Percentiles rank a stretch among this genome's conserved stretches.
Conservation (phyloP, 2,113 vertebrate species). For the Sturnus vulgaris region DNA sequence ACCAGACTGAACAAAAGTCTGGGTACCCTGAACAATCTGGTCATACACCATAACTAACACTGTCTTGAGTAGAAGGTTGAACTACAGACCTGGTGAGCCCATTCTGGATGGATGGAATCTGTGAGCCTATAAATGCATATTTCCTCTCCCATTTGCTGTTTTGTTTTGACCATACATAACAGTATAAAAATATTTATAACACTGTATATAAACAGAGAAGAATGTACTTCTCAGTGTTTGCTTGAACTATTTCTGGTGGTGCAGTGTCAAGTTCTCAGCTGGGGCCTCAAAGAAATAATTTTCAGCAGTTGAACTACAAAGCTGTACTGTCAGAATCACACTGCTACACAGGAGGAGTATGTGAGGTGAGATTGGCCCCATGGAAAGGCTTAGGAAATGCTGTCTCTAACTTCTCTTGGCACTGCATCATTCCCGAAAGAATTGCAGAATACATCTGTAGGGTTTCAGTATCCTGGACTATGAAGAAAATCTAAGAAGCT, state of each 20-base stretch:
- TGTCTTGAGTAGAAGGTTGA: background rate
- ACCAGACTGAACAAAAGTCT: background rate
- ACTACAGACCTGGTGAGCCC: background rate
- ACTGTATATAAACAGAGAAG: background rate
- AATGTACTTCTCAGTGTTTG: background rate
- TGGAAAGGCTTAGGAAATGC: background rate
- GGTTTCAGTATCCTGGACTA: background rate
- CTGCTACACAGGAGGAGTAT: background rate
- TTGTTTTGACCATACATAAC: background rate
- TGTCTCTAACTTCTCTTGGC: background rate
- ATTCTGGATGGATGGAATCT: background rate
- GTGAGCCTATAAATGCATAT: background rate
- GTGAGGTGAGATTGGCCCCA: background rate
- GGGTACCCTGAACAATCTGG: background rate
- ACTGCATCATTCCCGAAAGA: background rate
- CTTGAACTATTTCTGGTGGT: background rate
- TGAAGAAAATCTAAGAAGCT: background rate
- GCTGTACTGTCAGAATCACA: background rate
- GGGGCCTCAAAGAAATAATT: background rate
- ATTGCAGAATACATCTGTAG: background rate
- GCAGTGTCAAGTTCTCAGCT: background rate
- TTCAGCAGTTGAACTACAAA: background rate
- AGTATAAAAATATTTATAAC: background rate
- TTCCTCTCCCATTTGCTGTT: background rate
- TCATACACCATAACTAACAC: accelerated